Conservation (phyloP, 2,888 invertebrate species). For the Ophraella communa region DNA sequence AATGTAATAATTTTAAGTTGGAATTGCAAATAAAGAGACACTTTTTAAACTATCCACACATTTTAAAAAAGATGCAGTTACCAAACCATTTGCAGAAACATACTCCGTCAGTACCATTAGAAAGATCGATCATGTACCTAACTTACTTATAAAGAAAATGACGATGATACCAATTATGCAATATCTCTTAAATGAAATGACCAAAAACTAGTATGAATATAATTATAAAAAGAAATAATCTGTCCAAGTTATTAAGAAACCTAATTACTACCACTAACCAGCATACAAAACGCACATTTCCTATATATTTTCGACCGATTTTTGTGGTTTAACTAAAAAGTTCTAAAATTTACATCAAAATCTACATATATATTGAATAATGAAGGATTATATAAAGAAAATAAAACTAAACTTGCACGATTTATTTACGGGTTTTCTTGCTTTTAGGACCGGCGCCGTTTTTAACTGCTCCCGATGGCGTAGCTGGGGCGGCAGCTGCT, state of each 20-base stretch:
- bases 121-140: too few species aligned
- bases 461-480: conserved; percentile 49
- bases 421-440: conserved; percentile 43
- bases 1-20: not conserved
- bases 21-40: not conserved
- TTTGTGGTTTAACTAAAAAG: not conserved
- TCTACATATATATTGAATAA: not conserved
- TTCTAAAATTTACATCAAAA: not conserved
- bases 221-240: not conserved
- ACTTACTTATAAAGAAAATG: too few species aligned
- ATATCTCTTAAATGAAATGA: too few species aligned
- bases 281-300: not conserved
- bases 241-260: not conserved
- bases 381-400: not conserved
- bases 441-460: conserved; percentile 54
- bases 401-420: not conserved
- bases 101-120: too few species aligned
- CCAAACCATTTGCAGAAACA: too few species aligned
- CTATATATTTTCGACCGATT: not conserved
- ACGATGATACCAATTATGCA: too few species aligned
- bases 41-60: too few species aligned
- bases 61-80: too few species aligned
- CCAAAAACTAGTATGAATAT: not conserved
- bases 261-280: not conserved
- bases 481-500: conserved; percentile 34